Conservation (phyloP, 2,888 invertebrate genomes). For the Beris chalybata region DNA sequence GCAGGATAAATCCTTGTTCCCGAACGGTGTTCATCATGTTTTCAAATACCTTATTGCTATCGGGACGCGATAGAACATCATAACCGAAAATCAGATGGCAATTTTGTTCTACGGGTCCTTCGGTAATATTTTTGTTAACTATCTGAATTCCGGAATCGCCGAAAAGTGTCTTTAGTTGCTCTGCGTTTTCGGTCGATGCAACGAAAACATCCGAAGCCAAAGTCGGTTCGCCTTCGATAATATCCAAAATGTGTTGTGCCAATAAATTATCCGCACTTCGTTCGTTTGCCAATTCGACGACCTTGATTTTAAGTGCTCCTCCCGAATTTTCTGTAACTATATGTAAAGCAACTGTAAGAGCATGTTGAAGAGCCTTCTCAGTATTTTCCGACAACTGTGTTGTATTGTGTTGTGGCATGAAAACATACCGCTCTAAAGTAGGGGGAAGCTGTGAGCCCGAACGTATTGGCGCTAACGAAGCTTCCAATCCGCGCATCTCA, state of each 20-base stretch:
- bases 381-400: conserved; percentile 61
- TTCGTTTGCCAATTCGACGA: conserved; percentile 68
- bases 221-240: conserved; percentile 75
- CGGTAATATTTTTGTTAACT: conserved; percentile 64
- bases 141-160: conserved; percentile 67
- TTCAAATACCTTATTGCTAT: conserved; percentile 58
- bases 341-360: conserved; percentile 70
- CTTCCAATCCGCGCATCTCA: conserved; percentile 87
- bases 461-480: conserved; percentile 85
- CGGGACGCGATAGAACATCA: conserved; percentile 66
- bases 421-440: conserved; percentile 80
- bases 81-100: conserved; percentile 69
- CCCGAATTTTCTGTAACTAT: conserved; percentile 76
- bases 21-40: conserved; percentile 67
- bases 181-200: conserved; percentile 59
- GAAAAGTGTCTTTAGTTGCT: conserved; percentile 60
- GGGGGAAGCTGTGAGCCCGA: conserved; percentile 77
- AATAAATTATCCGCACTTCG: conserved; percentile 67
- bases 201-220: conserved; percentile 67
- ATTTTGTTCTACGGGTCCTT: conserved; percentile 65
- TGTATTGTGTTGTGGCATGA: conserved; percentile 73
- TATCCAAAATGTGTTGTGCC: conserved; percentile 62
- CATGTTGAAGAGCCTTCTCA: conserved; percentile 65
- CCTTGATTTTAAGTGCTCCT: conserved; percentile 69
- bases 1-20: conserved; percentile 70